phyloP scores from a whole-genome alignment of 2,888 invertebrate genomes.

The Melanchra persicariae region DNA sequence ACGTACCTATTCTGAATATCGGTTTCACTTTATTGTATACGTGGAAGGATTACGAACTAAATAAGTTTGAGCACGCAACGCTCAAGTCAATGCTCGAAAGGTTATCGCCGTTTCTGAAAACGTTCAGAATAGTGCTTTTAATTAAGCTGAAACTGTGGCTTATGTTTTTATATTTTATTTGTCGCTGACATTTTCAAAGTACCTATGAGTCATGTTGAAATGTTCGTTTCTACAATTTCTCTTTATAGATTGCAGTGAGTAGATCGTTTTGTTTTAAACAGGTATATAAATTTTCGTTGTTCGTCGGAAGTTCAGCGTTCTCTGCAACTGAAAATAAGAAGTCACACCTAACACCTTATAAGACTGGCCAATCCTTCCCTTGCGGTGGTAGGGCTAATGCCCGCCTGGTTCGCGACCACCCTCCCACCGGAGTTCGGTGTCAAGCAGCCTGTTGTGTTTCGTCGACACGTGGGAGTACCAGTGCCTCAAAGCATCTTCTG shows the following conservation, averaged over 20 bases:
- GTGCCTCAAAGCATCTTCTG: no score
- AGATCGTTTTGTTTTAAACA: background rate
- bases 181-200: background rate
- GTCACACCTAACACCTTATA: no score
- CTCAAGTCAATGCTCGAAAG: conserved; percentile 69
- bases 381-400: no score
- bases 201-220: conserved; percentile 1
- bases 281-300: background rate
- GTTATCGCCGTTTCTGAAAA: conserved; percentile 68
- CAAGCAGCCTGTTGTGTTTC: no score
- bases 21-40: conserved; percentile 41
- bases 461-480: no score
- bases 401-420: no score
- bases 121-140: conserved; percentile 41
- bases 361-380: no score
- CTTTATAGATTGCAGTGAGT: background rate
- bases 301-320: background rate
- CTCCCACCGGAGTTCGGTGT: no score
- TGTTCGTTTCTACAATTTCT: background rate
- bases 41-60: conserved; percentile 54
- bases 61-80: conserved; percentile 69
- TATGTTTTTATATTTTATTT: conserved; percentile 39
- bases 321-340: background rate
- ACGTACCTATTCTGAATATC: conserved; percentile 46
- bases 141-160: conserved; percentile 41